Percentiles rank a stretch among this genome's conserved stretches.
Conservation (phyloP, 1,140 invertebrate species). For the Popillia japonica region DNA sequence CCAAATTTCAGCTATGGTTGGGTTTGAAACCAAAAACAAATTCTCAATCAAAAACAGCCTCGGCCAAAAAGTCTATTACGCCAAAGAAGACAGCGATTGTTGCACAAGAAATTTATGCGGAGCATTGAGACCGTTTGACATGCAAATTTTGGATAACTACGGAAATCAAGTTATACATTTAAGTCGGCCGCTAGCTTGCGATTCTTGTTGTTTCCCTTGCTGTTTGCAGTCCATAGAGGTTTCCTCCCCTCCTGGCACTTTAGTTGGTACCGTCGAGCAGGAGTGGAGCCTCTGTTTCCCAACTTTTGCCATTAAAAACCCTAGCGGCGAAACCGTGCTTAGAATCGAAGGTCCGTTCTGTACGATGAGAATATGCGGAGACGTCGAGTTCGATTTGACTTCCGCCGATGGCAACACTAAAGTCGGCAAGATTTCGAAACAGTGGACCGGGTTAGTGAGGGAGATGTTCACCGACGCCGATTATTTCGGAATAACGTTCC, state of each 20-base stretch:
- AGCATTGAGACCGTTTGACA: conserved; percentile 80
- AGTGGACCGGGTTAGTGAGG: conserved; percentile 67
- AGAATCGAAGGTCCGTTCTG: conserved; percentile 86
- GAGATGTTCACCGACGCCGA: conserved; percentile 71
- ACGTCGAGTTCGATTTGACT: conserved; percentile 75
- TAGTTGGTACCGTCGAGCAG: conserved; percentile 83
- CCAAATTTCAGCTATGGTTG: conserved; percentile 68
- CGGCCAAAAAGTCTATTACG: conserved; percentile 85
- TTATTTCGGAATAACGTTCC: conserved; percentile 69
- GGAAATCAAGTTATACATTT: conserved; percentile 82
- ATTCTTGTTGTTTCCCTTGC: conserved; percentile 82
- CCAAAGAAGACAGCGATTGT: conserved; percentile 84
- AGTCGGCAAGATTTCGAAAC: conserved; percentile 68
- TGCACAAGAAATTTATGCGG: conserved; percentile 83
- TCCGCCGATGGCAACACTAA: conserved; percentile 62
- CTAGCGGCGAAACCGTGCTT: conserved; percentile 77
- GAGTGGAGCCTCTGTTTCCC: conserved; percentile 85
- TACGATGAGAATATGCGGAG: conserved; percentile 81
- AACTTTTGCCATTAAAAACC: conserved; percentile 81
- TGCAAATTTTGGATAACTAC: conserved; percentile 83
- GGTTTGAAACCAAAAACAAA: conserved; percentile 93
- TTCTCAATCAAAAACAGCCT: conserved; percentile 80
- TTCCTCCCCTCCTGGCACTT: conserved; percentile 73
- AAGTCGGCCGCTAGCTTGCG: conserved; percentile 78
- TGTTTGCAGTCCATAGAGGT: conserved; percentile 84